Base-by-base conservation (phyloP, 2,113 vertebrate species). In the Antechinus flavipes region DNA sequence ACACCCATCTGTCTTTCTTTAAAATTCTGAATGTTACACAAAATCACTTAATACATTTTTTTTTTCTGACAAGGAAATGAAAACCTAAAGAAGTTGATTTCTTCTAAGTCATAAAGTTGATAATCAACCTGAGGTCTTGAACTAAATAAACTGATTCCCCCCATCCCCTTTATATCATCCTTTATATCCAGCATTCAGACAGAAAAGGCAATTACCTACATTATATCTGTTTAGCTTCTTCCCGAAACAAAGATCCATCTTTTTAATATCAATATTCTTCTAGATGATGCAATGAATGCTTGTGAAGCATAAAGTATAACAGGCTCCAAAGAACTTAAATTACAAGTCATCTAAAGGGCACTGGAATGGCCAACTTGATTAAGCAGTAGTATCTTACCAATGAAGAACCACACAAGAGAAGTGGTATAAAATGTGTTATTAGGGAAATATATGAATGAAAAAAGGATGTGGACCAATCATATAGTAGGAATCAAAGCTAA, bases 191-290 rank as follows among this genome's bases (percentile, higher is more conserved):
- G n/a, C 35, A 84, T 42, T 94, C 91, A 93, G 91, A 16, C 54
- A 47, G 55, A 22, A 94, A 91, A 96, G 90, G 91, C 93, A 58
- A 54, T 95, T 91, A 76, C 61, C 52, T 68, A 91, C 54, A 76
- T 5, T 46, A 27, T 94, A 91, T 90, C 10, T 90, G 47, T 90
- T 47, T 54, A 53, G 93, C 3, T 93, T 47, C 84, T 94, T 52
- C 35, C 68, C 25, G 7, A 35, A 84, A 84, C 68, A 84, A n/a
- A 84, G 19, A 19, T 19, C 68, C 6, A 42, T 84, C 68, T 84
- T 84, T 84, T n/a, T 42, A 42, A 84, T 42, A 84, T 84, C 61
- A 68, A 35, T 35, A 19, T 61, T 68, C 30, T 30, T 68, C 91
- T 90, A 93, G 55, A 3, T 5, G 22, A 84, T 84, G 68, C n/a